These are phyloP conservation scores for Zoanthus gigantus DNA, from an alignment of 92 coral and sea anemone species.

Conservation along the genomic window DNA sequence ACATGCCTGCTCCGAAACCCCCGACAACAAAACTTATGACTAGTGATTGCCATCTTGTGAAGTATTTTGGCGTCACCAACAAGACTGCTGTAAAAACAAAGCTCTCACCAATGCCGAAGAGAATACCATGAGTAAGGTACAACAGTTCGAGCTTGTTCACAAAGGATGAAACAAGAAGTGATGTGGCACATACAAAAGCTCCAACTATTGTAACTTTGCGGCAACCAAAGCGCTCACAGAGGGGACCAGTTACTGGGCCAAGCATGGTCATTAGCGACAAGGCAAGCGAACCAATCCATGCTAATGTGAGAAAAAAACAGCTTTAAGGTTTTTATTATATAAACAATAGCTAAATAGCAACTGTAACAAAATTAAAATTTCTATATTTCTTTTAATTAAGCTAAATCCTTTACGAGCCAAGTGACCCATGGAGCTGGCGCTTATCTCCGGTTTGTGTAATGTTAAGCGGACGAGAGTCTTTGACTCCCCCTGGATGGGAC, in stretches of 20 bases:
- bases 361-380: too few relatives aligned
- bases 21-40: constrained; percentile 17
- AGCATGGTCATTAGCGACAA: constrained; percentile 10
- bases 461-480: too few relatives aligned
- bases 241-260: constrained; percentile 20
- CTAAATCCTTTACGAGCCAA: too few relatives aligned
- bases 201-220: constrained; percentile 16
- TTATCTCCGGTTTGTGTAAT: too few relatives aligned
- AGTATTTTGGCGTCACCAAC: constrained; percentile 14
- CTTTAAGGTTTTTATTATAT: background rate
- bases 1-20: constrained; percentile 18
- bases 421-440: too few relatives aligned
- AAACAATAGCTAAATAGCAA: background rate
- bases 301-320: background rate
- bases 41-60: constrained; percentile 27
- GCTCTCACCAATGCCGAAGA: constrained; percentile 16
- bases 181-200: background rate
- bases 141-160: constrained; percentile 32
- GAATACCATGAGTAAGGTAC: constrained; percentile 16
- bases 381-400: too few relatives aligned
- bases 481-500: too few relatives aligned
- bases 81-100: constrained; percentile 19
- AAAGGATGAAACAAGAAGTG: constrained; percentile 3
- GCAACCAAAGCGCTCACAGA: constrained; percentile 19
- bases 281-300: constrained; percentile 35